Conservation (phyloP, 2,113 vertebrate species). For the Gyps fulvus region DNA sequence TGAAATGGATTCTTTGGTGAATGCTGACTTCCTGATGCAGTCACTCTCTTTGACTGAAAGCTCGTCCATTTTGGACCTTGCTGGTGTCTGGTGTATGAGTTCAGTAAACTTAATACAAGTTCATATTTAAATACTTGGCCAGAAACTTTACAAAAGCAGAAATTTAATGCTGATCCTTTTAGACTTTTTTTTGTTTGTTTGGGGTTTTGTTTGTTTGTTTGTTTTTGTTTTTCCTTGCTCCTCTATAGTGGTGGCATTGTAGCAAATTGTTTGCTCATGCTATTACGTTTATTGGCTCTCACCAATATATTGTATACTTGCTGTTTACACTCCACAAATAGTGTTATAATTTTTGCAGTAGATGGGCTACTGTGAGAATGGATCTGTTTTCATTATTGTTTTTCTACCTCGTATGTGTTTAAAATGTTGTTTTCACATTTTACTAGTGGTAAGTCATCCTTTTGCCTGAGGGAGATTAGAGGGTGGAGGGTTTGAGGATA, state of each 20-base stretch:
- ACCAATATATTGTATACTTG: background rate
- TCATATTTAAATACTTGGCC: background rate
- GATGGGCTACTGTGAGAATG: background rate
- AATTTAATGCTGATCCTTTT: background rate
- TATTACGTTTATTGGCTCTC: background rate
- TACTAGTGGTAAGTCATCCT: background rate
- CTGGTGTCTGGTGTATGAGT: background rate
- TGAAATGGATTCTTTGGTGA: constrained; percentile 56
- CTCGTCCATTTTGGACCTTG: background rate
- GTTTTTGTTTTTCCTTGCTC: background rate
- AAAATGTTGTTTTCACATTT: background rate
- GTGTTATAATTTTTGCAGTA: background rate
- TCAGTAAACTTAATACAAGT: background rate
- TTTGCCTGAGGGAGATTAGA: background rate
- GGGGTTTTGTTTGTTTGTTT: too few species aligned
- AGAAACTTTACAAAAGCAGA: background rate
- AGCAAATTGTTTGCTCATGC: background rate
- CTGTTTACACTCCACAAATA: background rate
- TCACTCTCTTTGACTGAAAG: constrained; percentile 26
- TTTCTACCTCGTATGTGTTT: background rate
- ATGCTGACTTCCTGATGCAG: constrained; percentile 37
- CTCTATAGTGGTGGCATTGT: background rate
- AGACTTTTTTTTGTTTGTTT: background rate
- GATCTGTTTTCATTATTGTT: background rate
- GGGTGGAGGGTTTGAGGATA: background rate